A percentile compares a stretch with the other conserved stretches of the same genome.
These are phyloP conservation scores for Bothrops jararaca DNA, from an alignment of 2,113 vertebrate genomes.

Conservation along the genomic window DNA sequence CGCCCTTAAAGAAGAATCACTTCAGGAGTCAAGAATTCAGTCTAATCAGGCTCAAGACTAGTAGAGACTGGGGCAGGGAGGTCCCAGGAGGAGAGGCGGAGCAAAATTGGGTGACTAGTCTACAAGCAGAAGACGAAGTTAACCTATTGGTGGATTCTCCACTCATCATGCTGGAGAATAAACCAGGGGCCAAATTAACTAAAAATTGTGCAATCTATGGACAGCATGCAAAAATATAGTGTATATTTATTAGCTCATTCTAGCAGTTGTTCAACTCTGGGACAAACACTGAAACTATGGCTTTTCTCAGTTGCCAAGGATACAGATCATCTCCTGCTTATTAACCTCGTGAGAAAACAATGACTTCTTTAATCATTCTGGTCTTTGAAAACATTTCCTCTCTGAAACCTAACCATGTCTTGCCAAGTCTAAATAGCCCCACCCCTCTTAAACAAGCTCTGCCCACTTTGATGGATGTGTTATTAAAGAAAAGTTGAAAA, in stretches of 20 bases:
- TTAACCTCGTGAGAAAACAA: background rate
- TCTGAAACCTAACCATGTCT: background rate
- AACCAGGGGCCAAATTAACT: background rate
- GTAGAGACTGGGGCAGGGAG: no score
- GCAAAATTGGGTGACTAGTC: no score
- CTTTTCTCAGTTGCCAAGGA: background rate
- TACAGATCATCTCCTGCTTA: background rate
- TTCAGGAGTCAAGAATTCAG: no score
- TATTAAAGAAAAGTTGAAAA: background rate
- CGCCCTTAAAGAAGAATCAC: no score
- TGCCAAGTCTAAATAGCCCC: background rate
- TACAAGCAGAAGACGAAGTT: no score
- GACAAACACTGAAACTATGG: background rate
- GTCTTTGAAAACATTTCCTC: background rate
- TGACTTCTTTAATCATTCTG: background rate
- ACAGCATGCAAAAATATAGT: background rate
- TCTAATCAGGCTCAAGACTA: no score
- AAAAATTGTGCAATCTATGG: background rate
- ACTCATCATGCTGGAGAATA: no score
- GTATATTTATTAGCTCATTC: background rate
- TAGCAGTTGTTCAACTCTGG: background rate
- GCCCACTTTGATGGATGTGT: background rate
- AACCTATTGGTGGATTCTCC: no score
- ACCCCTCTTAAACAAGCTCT: background rate
- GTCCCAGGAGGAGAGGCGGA: no score